Evolutionary conservation across 2,797 vertebrate genomes (phyloP).

Genomic region (Rhinella marina): DNA sequence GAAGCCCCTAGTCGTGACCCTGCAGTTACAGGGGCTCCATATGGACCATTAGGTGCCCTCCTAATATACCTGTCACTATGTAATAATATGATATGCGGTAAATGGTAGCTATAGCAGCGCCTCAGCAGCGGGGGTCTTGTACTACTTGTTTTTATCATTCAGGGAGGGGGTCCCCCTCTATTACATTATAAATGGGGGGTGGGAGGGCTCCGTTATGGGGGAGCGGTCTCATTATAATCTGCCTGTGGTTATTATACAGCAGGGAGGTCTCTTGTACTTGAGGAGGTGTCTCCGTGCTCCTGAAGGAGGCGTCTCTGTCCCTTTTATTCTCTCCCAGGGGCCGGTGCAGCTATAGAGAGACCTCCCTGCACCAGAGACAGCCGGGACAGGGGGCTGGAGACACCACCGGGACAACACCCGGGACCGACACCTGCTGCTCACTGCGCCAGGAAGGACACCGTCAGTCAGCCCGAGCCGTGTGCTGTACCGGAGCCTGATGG

Average conservation of each 20-base stretch:
- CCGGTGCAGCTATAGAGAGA: constrained; percentile 4
- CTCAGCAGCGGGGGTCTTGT: too few relatives aligned
- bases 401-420: neutral
- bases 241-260: neutral
- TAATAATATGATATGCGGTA: too few relatives aligned
- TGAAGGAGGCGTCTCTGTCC: constrained; percentile 9
- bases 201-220: neutral
- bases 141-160: neutral
- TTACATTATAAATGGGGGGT: neutral
- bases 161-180: neutral
- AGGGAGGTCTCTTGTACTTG: neutral
- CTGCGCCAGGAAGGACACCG: neutral
- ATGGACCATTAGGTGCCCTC: too few relatives aligned
- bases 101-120: too few relatives aligned
- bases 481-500: neutral
- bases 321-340: constrained; percentile 28
- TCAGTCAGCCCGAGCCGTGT: neutral
- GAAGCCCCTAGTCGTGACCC: too few relatives aligned
- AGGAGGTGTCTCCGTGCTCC: neutral
- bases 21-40: too few relatives aligned
- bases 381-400: constrained; percentile 16
- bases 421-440: neutral
- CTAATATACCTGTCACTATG: too few relatives aligned
- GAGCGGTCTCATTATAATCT: neutral
- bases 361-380: constrained; percentile 27